Base-by-base conservation (phyloP, 2,113 vertebrate genomes). In the Rhagologus leucostigma region DNA sequence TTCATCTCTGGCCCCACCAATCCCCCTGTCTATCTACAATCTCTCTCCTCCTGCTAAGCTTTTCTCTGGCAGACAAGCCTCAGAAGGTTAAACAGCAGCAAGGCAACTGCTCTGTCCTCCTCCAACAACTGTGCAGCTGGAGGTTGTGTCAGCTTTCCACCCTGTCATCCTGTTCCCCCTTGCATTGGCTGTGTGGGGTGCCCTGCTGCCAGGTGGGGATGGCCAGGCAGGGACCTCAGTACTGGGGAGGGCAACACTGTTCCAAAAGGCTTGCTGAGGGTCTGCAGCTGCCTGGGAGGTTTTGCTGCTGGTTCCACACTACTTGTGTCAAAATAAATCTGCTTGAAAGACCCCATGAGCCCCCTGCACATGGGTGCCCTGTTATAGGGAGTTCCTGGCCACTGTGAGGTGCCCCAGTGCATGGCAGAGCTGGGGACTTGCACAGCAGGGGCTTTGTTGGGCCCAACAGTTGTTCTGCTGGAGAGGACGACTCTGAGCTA, bases 81-180 rank as follows among this genome's bases (percentile, higher is more conserved):
- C 1, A 26, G 74, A 69, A 74, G 69, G 81, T 94, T 92, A 93
- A 91, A 49, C 18, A 65, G 62, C 46, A 87, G 74, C 84, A 82
- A 87, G 69, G 64, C 91, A 21, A 3, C 46, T 11, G 22, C 35
- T 77, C 49, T 37, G 32, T 78, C 71, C 44, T 74, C n/a, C 7
- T 11, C 12, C 3, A 14, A 9, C 35, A 77, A 8, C 27, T 0
- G 0, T 13, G 27, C 1, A 2, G 1, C 42, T 62, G 64, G 46
- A 19, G 21, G 2, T 33, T 7, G 11, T 37, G 50, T 59, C 55
- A 47, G 16, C 23, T 73, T 55, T 53, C 47, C 2, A 1, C 52
- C 33, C 15, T 64, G 74, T 46, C 1, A 0, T 18, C 24, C 57
- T 1, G 0, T 44, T 81, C 20, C 26, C 24, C 37, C 73, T 52